Evolutionary conservation across 1,140 invertebrate species (phyloP).

Genomic region (Pollicipes pollicipes): DNA sequence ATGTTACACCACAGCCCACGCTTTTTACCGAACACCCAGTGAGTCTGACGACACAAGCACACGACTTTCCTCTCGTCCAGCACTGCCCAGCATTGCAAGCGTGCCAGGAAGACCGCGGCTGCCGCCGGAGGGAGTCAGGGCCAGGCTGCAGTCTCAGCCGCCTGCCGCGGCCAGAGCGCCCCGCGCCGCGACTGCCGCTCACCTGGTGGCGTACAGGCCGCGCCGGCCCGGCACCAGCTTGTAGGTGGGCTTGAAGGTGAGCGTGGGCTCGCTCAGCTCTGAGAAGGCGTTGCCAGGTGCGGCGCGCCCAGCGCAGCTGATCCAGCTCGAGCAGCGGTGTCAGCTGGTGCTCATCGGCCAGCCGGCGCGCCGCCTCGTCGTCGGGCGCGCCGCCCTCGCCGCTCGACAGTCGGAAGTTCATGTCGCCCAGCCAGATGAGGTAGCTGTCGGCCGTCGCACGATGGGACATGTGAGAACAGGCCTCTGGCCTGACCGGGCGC

Average conservation of each 20-base stretch:
- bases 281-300: conserved; percentile 54
- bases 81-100: no score
- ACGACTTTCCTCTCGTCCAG: no score
- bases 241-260: conserved; percentile 73
- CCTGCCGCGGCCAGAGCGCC: no score
- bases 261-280: conserved; percentile 49
- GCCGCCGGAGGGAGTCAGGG: no score
- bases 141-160: no score
- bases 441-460: conserved; percentile 52
- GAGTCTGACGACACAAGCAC: no score
- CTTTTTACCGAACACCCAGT: no score
- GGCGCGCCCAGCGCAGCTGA: conserved; percentile 48
- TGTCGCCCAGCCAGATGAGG: conserved; percentile 85
- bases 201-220: conserved; percentile 61
- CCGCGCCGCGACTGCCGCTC: no score
- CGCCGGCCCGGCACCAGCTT: conserved; percentile 56
- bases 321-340: conserved; percentile 46
- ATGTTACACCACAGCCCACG: no score
- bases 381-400: conserved; percentile 33
- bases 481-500: no score
- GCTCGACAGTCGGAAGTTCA: conserved; percentile 68
- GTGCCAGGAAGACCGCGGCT: no score
- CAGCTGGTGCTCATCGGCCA: conserved; percentile 43
- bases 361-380: conserved; percentile 38
- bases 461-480: conserved; percentile 11